These are phyloP conservation scores for Calliopum simillimum DNA, from an alignment of 2,888 invertebrate species.

Conservation along the genomic window DNA sequence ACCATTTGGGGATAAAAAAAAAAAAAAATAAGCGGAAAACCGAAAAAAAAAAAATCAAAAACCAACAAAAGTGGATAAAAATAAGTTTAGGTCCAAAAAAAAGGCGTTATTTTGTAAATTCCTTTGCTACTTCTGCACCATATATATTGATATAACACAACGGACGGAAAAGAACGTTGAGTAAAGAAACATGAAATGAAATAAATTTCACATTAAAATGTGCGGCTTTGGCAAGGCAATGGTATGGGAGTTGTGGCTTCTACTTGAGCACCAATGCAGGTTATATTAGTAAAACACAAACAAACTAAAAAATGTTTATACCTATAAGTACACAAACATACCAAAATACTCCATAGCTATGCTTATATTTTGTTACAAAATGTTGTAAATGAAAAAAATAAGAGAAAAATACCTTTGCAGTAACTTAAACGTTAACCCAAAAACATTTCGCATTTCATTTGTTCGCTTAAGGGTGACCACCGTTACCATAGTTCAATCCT, in stretches of 20 bases:
- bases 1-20: constrained; percentile 14
- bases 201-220: constrained; percentile 17
- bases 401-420: background rate
- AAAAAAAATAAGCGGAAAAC: background rate
- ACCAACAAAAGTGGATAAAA: no score
- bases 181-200: constrained; percentile 14
- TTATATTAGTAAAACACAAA: no score
- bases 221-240: background rate
- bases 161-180: background rate
- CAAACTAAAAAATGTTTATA: no score
- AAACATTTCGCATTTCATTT: constrained; percentile 18
- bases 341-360: no score
- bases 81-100: no score
- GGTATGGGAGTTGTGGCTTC: no score
- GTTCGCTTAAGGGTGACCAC: background rate
- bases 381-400: background rate
- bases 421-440: background rate
- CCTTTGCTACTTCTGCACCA: no score
- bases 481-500: background rate
- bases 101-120: no score
- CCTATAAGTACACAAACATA: no score
- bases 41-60: no score
- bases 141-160: background rate
- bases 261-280: no score
- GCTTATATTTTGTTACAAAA: no score